These are phyloP conservation scores for Ceratina australensis DNA, from an alignment of 1,140 invertebrate genomes.

Conservation along the genomic window DNA sequence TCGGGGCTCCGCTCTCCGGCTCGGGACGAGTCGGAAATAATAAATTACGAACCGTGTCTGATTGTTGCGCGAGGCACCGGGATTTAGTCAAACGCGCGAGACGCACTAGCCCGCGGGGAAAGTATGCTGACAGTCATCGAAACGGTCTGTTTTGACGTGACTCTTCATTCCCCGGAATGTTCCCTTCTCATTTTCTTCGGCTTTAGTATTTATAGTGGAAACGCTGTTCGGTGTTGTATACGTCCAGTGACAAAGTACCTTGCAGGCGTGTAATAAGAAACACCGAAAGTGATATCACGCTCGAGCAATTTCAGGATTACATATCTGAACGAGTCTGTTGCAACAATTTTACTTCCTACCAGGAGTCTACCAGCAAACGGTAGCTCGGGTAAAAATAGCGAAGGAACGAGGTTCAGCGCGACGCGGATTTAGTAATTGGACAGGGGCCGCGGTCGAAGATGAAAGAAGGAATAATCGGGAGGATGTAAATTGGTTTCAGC, in stretches of 20 bases:
- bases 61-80: constrained; percentile 18
- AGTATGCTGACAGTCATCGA: too few relatives aligned
- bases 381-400: constrained; percentile 32
- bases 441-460: constrained; percentile 19
- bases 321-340: too few relatives aligned
- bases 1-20: constrained; percentile 6
- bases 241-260: too few relatives aligned
- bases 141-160: too few relatives aligned
- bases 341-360: too few relatives aligned
- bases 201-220: too few relatives aligned
- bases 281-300: neutral
- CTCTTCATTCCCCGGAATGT: too few relatives aligned
- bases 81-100: neutral
- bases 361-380: neutral
- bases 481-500: constrained; percentile 20
- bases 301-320: neutral
- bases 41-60: constrained; percentile 47
- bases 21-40: constrained; percentile 33
- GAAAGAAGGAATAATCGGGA: constrained; percentile 34
- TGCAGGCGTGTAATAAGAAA: neutral
- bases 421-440: constrained; percentile 38
- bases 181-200: too few relatives aligned
- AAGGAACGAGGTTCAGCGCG: neutral
- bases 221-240: too few relatives aligned
- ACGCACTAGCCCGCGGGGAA: too few relatives aligned